Evolutionary conservation across 2,113 vertebrate genomes (phyloP), one percentile per base, ranked within the genome.

Genomic region (Pimephales promelas): DNA sequence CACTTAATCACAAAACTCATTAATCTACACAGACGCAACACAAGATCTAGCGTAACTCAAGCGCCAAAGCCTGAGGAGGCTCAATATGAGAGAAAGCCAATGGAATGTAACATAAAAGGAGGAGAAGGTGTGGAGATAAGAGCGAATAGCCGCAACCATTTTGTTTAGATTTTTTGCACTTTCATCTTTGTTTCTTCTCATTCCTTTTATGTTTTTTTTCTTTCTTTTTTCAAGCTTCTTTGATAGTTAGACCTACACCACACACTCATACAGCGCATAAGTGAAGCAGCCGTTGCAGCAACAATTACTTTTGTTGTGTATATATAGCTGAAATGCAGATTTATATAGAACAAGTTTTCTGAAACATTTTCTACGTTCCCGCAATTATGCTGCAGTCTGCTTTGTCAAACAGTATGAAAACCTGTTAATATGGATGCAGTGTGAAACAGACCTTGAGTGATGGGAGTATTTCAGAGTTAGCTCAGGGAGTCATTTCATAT

Each of bases 11-110:
- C 59, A 31, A 47, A 61, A 79, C 24, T 47, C 57, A 64, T 79
- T 62, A 64, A 79, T 79, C 57, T 64, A 59, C 54, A 26, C 77
- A 64, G 47, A 74, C n/a, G 62, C 36, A 45, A 24, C 75, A 77
- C 54, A 36, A 40, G 5, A 24, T 43, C 43, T 47, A 26, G 24
- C 3, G 13, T 14, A 72, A 72, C 40, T 75, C 26, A 28, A 22
- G 47, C 1, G 5, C 54, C 20, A 77, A 40, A 59, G 34, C 75
- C 75, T 43, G 34, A 59, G 75, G 34, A 77, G 6, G 57, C 16
- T 79, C 14, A 28, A 8, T 31, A 79, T 47, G 16, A 79, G 22
- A 62, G 9, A 78, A n/a, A 18, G 18, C 31, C 54, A 47, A 62
- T 47, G 45, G 34, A 45, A 54, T 28, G 31, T 20, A 13, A 54